Base-by-base conservation (phyloP, 2,113 vertebrate species). In the Amia ocellicauda region DNA sequence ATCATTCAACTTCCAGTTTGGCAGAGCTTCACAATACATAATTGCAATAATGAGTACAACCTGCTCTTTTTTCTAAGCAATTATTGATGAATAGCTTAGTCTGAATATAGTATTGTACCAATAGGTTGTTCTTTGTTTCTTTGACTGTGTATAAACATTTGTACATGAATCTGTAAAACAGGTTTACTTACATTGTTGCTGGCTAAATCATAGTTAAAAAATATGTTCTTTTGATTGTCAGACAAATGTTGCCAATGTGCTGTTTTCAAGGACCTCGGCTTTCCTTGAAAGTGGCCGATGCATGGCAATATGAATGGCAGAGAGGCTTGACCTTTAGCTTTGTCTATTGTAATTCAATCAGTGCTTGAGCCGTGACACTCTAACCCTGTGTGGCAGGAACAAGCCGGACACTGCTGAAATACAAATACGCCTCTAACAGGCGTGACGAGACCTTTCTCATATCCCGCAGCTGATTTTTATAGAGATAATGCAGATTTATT, bases 331-430 rank as follows among this genome's bases (percentile, higher is more conserved):
- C 83, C 87, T 86, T 42, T 78, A 84, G 82, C 82, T 78, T 86
- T 82, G 84, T 74, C 85, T 80, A 78, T 80, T 86, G 91, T 90
- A 92, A 93, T 88, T 84, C 84, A 87, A 92, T 92, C 88, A 83
- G 0, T 53, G 82, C 85, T 85, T 13, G 64, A 87, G 83, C 81
- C 82, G 80, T 86, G 85, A 89, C 86, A 89, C 77, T 17, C 75
- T 90, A 90, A 88, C 84, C 78, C 24, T 24, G 72, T 65, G 60
- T 75, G 75, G 86, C 78, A 42, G 54, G 26, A 79, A 86, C 68
- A 74, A 72, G 76, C 79, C 75, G 58, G 74, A 83, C 81, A 82
- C 71, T 74, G 65, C 63, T 72, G 57, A 80, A 76, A 72, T 56
- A 81, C 87, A 91, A 92, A 92, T 88, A 82, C 75, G 70, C 74